Evolutionary conservation across 2,888 invertebrate genomes (phyloP).

Genomic region (Coelopa pilipes): DNA sequence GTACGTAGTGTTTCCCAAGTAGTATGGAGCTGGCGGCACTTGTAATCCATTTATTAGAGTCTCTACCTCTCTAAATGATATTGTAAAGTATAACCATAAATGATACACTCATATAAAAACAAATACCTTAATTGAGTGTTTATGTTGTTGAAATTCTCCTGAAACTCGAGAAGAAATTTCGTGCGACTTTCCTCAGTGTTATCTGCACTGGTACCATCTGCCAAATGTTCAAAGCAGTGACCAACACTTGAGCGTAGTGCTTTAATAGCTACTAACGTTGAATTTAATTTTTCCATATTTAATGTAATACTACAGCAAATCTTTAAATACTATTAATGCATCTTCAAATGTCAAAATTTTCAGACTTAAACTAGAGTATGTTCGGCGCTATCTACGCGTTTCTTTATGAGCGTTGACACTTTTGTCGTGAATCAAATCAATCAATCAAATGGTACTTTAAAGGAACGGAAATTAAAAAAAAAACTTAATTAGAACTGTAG

Average conservation of each 20-base stretch:
- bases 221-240: constrained; percentile 84
- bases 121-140: constrained; percentile 80
- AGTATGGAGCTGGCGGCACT: constrained; percentile 84
- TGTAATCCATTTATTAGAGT: constrained; percentile 77
- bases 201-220: constrained; percentile 82
- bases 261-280: constrained; percentile 80
- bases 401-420: no score
- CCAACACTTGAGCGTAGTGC: constrained; percentile 84
- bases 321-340: no score
- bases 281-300: constrained; percentile 76
- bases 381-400: no score
- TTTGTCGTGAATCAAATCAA: no score
- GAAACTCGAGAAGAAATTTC: constrained; percentile 82
- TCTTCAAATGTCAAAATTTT: no score
- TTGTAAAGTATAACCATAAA: background rate
- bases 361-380: no score
- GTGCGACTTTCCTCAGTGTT: constrained; percentile 83
- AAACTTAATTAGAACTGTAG: no score
- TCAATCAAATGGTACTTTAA: no score
- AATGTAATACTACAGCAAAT: constrained; percentile 37
- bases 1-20: constrained; percentile 85
- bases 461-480: no score
- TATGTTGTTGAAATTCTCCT: constrained; percentile 82
- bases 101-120: background rate
- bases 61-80: constrained; percentile 76